A percentile compares a stretch with the other conserved stretches of the same genome.
These are phyloP conservation scores for Platycheirus albimanus DNA, from an alignment of 2,888 invertebrate genomes.

Conservation along the genomic window DNA sequence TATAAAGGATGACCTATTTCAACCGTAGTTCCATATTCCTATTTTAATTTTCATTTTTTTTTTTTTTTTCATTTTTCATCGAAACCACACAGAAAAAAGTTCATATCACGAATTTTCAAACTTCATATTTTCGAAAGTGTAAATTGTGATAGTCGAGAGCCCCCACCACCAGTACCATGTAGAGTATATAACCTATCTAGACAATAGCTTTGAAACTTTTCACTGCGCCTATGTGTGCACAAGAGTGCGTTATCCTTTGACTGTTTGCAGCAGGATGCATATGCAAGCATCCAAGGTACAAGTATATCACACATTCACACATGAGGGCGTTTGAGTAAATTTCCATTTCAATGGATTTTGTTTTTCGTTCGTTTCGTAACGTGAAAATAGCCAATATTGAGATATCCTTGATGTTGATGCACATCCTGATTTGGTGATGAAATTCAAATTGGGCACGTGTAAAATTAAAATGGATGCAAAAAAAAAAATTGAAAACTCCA, in stretches of 20 bases:
- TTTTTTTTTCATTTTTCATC: no score
- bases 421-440: constrained; percentile 48
- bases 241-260: constrained; percentile 42
- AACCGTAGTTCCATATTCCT: background rate
- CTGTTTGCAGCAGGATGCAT: constrained; percentile 21
- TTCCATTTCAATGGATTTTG: constrained; percentile 39
- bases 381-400: constrained; percentile 49
- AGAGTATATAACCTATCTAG: background rate
- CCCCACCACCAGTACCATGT: no score
- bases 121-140: background rate
- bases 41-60: no score
- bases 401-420: constrained; percentile 51
- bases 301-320: background rate
- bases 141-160: constrained; percentile 12
- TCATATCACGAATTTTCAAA: constrained; percentile 13
- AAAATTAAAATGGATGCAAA: constrained; percentile 4
- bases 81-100: constrained; percentile 19
- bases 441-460: constrained; percentile 42
- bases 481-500: background rate
- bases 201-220: background rate
- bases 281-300: no score
- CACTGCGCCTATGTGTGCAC: background rate
- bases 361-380: background rate
- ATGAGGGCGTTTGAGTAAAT: constrained; percentile 2
- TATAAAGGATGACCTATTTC: constrained; percentile 60